phyloP scores from a whole-genome alignment of 2,797 vertebrate genomes.

The Smutsia temminckii region DNA sequence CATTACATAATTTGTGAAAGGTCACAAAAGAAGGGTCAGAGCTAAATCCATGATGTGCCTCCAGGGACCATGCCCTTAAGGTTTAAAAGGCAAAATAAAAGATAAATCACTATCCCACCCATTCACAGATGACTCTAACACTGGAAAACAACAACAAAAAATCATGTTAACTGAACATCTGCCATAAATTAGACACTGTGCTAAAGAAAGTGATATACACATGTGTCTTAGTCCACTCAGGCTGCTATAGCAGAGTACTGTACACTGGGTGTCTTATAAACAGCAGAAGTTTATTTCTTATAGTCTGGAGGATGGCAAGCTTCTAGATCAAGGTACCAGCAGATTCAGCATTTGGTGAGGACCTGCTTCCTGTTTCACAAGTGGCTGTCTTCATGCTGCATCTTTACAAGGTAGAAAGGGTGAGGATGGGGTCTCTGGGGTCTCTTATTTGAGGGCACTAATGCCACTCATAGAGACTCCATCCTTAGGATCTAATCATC shows the following conservation, averaged over 20 bases:
- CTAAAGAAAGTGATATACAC: background rate
- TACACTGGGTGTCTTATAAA: background rate
- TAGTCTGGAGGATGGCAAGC: background rate
- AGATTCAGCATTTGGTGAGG: background rate
- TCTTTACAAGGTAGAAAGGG: background rate
- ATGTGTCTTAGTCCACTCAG: background rate
- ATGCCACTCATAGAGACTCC: background rate
- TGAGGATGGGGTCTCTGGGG: too few species aligned
- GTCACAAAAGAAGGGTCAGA: slow-evolving; percentile 5
- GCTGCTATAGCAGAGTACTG: background rate
- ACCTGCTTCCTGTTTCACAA: background rate
- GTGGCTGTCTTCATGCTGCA: background rate
- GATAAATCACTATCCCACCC: background rate
- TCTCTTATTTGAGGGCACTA: background rate
- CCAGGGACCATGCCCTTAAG: background rate
- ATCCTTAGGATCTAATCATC: background rate
- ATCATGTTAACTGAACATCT: background rate
- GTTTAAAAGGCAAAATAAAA: background rate
- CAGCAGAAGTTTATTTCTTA: background rate
- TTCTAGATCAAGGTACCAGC: background rate
- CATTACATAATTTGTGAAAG: background rate
- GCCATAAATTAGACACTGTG: background rate
- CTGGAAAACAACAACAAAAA: background rate
- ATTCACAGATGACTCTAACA: background rate
- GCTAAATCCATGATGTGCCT: background rate